A percentile compares a stretch with the other conserved stretches of the same genome.
Evolutionary conservation across 2,888 invertebrate species (phyloP).

Genomic region (Reticulitermes lucifugus): DNA sequence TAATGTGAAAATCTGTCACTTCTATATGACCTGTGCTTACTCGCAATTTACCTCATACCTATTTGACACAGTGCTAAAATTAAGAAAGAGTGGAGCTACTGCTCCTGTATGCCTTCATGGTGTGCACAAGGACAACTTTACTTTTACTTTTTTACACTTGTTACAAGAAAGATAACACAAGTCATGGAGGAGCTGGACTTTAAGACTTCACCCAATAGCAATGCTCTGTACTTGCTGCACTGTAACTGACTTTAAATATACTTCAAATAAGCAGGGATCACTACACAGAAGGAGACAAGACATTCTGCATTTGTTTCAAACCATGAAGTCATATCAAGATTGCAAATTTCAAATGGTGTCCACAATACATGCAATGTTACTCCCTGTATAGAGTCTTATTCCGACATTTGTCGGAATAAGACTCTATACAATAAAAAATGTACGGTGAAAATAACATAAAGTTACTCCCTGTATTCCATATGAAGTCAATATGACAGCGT

Average conservation of each 20-base stretch:
- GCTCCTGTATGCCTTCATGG: too few relatives aligned
- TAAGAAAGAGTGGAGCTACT: too few relatives aligned
- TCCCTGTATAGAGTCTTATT: neutral
- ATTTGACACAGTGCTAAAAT: too few relatives aligned
- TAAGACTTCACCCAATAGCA: slow-evolving; percentile 8
- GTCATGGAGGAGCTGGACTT: slow-evolving; percentile 7
- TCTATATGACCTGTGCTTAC: neutral
- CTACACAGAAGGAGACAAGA: neutral
- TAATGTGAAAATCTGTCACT: neutral
- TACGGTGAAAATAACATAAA: too few relatives aligned
- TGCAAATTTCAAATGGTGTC: neutral
- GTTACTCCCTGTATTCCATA: neutral
- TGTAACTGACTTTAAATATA: slow-evolving; percentile 14
- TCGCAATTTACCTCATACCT: neutral
- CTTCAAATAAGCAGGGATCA: neutral
- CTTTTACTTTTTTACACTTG: neutral
- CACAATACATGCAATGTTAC: neutral
- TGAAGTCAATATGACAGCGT: too few relatives aligned
- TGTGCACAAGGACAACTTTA: neutral
- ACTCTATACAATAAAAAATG: too few relatives aligned
- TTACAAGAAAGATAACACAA: neutral
- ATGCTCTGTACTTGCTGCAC: slow-evolving; percentile 29
- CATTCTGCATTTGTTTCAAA: neutral
- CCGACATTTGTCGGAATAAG: too few relatives aligned
- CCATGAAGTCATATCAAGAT: neutral